Conservation (phyloP, 2,797 vertebrate genomes). For the Hybognathus amarus region DNA sequence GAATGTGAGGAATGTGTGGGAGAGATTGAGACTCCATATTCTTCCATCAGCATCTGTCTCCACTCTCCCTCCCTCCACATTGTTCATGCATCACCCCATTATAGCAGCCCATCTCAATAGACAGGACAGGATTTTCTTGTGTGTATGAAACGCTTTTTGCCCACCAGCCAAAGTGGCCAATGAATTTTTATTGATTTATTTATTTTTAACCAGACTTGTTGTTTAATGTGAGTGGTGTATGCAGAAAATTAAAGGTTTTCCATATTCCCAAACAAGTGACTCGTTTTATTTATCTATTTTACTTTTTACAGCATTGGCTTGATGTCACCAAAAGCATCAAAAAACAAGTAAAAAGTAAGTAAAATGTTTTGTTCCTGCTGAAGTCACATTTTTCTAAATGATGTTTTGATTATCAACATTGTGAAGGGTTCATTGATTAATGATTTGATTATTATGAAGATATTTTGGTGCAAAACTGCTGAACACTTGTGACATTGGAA, state of each 20-base stretch:
- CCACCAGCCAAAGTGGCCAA: background rate
- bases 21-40: conserved; percentile 76
- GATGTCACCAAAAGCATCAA: conserved; percentile 98
- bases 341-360: conserved; percentile 99
- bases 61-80: conserved; percentile 60
- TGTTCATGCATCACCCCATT: conserved; percentile 66
- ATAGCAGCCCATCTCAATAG: conserved; percentile 56
- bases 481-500: no score
- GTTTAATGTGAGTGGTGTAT: background rate
- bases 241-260: background rate
- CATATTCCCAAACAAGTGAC: background rate
- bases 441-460: no score
- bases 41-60: conserved; percentile 49
- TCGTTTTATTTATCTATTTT: background rate
- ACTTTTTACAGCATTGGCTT: conserved; percentile 89
- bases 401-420: background rate
- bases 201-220: no score
- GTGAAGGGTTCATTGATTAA: background rate
- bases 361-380: background rate
- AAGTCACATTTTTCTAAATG: background rate
- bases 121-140: conserved; percentile 46
- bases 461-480: no score
- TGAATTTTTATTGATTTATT: background rate
- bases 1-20: conserved; percentile 80
- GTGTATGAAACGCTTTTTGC: background rate